A percentile compares a stretch with the other conserved stretches of the same genome.
Evolutionary conservation across 2,113 vertebrate genomes (phyloP).

Genomic region (Pycnonotus jocosus): DNA sequence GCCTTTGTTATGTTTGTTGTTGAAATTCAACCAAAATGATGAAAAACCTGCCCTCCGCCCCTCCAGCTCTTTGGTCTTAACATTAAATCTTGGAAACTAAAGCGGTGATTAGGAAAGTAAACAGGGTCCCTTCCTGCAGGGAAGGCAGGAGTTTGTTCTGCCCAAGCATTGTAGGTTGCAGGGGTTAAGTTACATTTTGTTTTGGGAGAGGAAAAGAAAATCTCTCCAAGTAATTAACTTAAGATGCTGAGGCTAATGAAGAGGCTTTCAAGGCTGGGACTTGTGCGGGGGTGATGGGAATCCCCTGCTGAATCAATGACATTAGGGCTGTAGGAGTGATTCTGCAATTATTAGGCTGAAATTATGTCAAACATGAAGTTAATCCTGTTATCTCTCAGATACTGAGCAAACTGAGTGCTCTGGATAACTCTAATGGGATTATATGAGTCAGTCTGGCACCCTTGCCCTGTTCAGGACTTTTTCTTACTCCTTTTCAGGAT

Average conservation of each 20-base stretch:
- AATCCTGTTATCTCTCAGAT: slow-evolving; percentile 48
- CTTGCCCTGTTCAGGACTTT: not conserved
- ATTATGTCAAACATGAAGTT: slow-evolving; percentile 28
- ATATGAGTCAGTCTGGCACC: not conserved
- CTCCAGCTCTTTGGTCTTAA: not conserved
- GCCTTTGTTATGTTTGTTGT: not conserved
- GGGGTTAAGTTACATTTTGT: not conserved
- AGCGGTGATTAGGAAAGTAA: not conserved
- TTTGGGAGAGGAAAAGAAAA: slow-evolving; percentile 31
- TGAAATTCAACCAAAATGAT: not conserved
- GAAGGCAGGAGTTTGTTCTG: not conserved
- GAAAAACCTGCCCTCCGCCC: not conserved
- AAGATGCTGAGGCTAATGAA: slow-evolving; percentile 27
- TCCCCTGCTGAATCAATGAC: not conserved
- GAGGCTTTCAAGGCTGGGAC: not conserved
- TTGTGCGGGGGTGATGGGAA: not conserved
- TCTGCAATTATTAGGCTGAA: slow-evolving; percentile 14
- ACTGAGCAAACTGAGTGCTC: slow-evolving; percentile 13
- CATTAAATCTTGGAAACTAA: not conserved
- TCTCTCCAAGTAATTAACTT: slow-evolving; percentile 21
- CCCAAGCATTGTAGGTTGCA: fast-evolving
- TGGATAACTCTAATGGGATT: slow-evolving; percentile 34
- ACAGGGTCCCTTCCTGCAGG: not conserved
- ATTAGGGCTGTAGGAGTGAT: not conserved
- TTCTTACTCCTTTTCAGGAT: not conserved